These are phyloP conservation scores for Drosophila macrospina DNA, from an alignment of 2,888 invertebrate genomes.

Conservation along the genomic window DNA sequence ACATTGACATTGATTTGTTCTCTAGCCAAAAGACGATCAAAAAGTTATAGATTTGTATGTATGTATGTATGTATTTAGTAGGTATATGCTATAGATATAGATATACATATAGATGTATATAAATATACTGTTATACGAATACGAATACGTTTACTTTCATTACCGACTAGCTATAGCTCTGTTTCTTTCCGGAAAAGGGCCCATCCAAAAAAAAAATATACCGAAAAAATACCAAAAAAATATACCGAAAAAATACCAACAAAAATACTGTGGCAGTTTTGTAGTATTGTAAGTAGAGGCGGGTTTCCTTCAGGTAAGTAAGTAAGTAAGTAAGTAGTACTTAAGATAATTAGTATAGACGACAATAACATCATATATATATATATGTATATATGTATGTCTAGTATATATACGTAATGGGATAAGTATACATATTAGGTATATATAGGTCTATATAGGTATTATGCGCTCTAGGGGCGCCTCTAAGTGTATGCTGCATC, in stretches of 20 bases:
- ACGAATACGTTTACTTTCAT: conserved; percentile 13
- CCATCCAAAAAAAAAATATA: conserved; percentile 23
- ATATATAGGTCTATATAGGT: conserved; percentile 28
- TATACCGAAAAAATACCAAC: conserved; percentile 10
- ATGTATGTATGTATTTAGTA: neutral
- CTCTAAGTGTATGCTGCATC: conserved; percentile 49
- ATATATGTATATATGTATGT: conserved; percentile 5
- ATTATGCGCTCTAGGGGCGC: conserved; percentile 39
- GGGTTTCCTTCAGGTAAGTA: conserved; percentile 5
- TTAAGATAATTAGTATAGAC: conserved; percentile 49
- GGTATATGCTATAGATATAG: conserved; percentile 18
- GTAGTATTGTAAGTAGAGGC: conserved; percentile 9
- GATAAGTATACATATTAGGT: conserved; percentile 22
- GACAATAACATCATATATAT: conserved; percentile 36
- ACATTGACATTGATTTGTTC: conserved; percentile 73
- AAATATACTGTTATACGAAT: conserved; percentile 28
- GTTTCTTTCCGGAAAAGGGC: conserved; percentile 19
- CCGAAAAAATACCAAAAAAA: neutral
- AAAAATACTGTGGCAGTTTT: conserved; percentile 22
- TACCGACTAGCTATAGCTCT: conserved; percentile 40
- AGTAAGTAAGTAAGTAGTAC: conserved; percentile 31
- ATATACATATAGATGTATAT: conserved; percentile 21
- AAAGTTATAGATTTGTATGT: conserved; percentile 1
- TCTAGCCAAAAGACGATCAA: conserved; percentile 70
- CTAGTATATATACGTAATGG: conserved; percentile 22